Evolutionary conservation across 30 jellyfish, hydroid and myxozoan genomes (phyloP).

Genomic region (Nemopilema nomurai): DNA sequence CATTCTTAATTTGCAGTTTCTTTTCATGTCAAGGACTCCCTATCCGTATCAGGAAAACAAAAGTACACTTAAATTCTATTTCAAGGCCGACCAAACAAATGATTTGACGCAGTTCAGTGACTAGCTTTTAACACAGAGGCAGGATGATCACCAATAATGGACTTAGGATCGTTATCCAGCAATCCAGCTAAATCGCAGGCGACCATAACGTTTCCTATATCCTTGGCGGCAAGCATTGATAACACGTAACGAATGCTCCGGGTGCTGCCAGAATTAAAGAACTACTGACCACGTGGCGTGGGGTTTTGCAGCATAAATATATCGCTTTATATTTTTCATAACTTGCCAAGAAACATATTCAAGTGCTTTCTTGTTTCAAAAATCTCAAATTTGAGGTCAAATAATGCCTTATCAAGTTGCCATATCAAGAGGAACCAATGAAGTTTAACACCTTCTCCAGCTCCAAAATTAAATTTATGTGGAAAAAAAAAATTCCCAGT

Average conservation of each 20-base stretch:
- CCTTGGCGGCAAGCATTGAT: background rate
- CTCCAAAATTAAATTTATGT: too few relatives aligned
- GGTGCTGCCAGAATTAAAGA: too few relatives aligned
- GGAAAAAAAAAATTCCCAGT: too few relatives aligned
- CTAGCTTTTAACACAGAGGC: background rate
- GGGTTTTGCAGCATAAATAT: too few relatives aligned
- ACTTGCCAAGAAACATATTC: background rate
- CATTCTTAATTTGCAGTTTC: background rate
- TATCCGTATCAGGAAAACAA: background rate
- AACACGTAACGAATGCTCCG: background rate
- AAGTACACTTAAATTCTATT: background rate
- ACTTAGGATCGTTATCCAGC: background rate
- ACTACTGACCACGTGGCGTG: too few relatives aligned
- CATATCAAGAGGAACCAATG: background rate
- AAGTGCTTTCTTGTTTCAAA: too few relatives aligned
- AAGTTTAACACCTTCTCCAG: too few relatives aligned
- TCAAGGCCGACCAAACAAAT: background rate
- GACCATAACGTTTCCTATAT: background rate
- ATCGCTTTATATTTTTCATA: too few relatives aligned
- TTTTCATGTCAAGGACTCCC: background rate
- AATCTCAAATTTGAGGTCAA: too few relatives aligned
- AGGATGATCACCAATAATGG: background rate
- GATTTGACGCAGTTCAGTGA: background rate
- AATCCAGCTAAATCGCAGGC: background rate
- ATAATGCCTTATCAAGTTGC: background rate